A percentile compares a stretch with the other conserved stretches of the same genome.
Evolutionary conservation across 2,113 vertebrate species (phyloP).

Genomic region (Sylvietta virens): DNA sequence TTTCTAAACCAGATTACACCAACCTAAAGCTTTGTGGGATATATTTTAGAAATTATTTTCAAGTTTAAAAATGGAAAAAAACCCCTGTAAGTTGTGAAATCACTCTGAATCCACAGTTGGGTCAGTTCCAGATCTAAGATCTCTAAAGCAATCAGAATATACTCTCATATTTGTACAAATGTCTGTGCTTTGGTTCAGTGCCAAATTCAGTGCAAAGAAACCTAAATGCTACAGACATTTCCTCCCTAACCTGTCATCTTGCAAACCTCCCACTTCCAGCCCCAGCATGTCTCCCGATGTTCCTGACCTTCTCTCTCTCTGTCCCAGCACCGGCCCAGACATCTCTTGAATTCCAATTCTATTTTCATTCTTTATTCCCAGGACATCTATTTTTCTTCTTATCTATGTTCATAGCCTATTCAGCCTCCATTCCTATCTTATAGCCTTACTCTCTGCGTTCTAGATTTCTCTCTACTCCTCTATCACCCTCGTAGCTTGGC

Average conservation of each 20-base stretch:
- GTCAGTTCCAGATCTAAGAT: background rate
- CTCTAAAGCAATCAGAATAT: background rate
- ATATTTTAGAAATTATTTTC: background rate
- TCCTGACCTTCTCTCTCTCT: background rate
- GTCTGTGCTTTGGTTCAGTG: background rate
- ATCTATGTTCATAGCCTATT: background rate
- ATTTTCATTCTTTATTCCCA: background rate
- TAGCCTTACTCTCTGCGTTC: background rate
- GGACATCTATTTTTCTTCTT: background rate
- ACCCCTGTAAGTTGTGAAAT: background rate
- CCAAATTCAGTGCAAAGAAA: slow-evolving; percentile 2
- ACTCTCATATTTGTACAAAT: background rate
- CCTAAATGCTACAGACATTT: background rate
- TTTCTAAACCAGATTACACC: background rate
- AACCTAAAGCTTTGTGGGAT: background rate
- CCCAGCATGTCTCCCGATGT: background rate
- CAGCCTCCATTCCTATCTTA: background rate
- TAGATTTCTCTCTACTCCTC: background rate
- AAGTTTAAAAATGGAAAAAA: background rate
- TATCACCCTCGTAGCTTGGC: background rate
- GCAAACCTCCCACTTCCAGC: background rate
- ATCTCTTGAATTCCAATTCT: background rate
- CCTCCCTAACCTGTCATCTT: background rate
- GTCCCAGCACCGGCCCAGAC: background rate
- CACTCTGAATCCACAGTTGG: background rate